Evolutionary conservation across 2,797 vertebrate species (phyloP), one percentile per base, ranked within the genome.

Genomic region (Taeniopygia guttata): DNA sequence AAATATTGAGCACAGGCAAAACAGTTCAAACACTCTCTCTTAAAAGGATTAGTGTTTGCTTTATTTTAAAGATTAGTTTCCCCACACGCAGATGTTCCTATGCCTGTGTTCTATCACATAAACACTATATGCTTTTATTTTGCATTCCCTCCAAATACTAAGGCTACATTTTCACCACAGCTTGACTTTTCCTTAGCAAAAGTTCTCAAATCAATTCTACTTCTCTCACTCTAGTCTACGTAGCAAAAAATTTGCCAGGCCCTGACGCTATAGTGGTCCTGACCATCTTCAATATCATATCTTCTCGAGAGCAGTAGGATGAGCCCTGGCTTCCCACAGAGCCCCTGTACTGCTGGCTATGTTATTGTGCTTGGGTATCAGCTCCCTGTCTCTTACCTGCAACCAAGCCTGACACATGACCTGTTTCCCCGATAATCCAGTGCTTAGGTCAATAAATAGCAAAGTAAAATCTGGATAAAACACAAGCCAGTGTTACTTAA

Each of bases 131-230:
- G 29, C 36, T 60, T 77, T 21, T 69, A n/a, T 64, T 95, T 92
- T 62, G 34, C 0, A 0, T 82, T 68, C 27, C 22, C 1, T 7
- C 27, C 36, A 54, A 76, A 66, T 62, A 12, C n/a, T 72, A 40
- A 43, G 16, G 19, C 73, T 82, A 54, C 3, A 8, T 82, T 91
- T 25, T 67, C 38, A 46, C 52, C 13, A 18, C 7, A 77, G 4
- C 40, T 68, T 74, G 32, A 56, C 38, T 86, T 81, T 85, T 84
- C 34, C 3, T 1, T 62, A 75, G 25, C 29, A 74, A 6, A 80
- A 79, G 21, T 69, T 32, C 25, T 76, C 36, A 27, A 64, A 70
- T 74, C 56, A 70, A 11, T 10, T 64, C 45, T 74, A 7, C 19
- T 74, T 83, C 25, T 59, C 38, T 40, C 32, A 56, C 9, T 22